Percentiles rank a stretch among this genome's conserved stretches.
These are phyloP conservation scores for Calycopis cecrops DNA, from an alignment of 1,140 invertebrate genomes.

Conservation along the genomic window DNA sequence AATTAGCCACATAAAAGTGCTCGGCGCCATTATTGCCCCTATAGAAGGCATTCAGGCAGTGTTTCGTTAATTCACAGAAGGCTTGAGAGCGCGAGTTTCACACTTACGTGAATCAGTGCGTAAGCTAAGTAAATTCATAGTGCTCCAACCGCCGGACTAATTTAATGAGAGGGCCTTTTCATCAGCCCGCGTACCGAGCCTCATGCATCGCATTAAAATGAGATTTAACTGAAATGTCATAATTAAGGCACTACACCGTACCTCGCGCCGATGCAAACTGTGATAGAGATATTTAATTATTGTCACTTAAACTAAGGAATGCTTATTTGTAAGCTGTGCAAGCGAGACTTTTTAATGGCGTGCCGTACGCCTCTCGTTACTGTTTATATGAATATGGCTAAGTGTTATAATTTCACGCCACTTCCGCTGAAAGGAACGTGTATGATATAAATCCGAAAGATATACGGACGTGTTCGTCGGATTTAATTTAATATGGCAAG, in stretches of 20 bases:
- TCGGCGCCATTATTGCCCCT: conserved; percentile 54
- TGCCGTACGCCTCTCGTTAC: conserved; percentile 13
- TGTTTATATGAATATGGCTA: conserved; percentile 4
- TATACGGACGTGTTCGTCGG: conserved; percentile 11
- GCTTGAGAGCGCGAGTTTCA: conserved; percentile 62
- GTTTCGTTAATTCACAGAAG: conserved; percentile 61
- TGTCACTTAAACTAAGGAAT: conserved; percentile 39
- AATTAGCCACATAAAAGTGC: conserved; percentile 52
- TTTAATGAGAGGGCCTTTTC: conserved; percentile 69
- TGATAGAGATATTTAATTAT: conserved; percentile 43
- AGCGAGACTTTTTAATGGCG: conserved; percentile 31
- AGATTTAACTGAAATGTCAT: conserved; percentile 66
- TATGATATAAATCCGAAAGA: conserved; percentile 15
- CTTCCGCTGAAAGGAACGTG: conserved; percentile 21
- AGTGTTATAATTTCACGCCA: conserved; percentile 17
- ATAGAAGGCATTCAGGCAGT: conserved; percentile 63
- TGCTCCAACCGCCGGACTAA: conserved; percentile 66
- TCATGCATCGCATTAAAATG: conserved; percentile 58
- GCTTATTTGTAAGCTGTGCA: conserved; percentile 25
- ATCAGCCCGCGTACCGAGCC: conserved; percentile 42
- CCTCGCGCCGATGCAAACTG: conserved; percentile 35
- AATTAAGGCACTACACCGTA: conserved; percentile 56
- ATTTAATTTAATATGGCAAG: conserved; percentile 16
- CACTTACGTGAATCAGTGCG: conserved; percentile 65
- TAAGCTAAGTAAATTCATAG: conserved; percentile 62